Evolutionary conservation across 1,140 invertebrate genomes (phyloP), one percentile per base, ranked within the genome.

Genomic region (Prorops nasuta): DNA sequence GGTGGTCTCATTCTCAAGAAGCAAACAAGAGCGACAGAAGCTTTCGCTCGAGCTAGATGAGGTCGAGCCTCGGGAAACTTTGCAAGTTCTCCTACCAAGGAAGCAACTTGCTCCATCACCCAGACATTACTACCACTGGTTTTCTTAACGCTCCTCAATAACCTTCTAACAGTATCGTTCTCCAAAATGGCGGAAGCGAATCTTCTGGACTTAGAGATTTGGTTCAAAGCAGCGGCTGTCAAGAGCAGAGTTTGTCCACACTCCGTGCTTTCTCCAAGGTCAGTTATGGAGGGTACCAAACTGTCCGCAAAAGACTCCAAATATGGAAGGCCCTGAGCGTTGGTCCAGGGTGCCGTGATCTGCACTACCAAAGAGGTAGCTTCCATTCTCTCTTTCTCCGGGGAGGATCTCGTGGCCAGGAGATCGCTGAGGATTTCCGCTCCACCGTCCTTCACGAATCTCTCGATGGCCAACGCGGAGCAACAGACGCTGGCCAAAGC

Each of bases 11-110:
- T 80, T 52, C 90, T 83, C 10, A 93, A 73, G 64, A 94, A 92
- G 60, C 83, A 85, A 37, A 94, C 77, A 2, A 96, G 76, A 14
- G 89, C 84, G 8, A 84, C 83, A 2, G 88, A 80, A 3, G 84
- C 89, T 28, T 83, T 65, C 1, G 79, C 72, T 9, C 79, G 69
- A 0, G 83, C 84, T 28, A 93, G 67, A 39, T 84, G 74, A 1
- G 79, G 54, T 38, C 88, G 75, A 28, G 85, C 84, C 17, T 81
- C 78, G 1, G 85, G 78, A 22, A 84, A 72, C 3, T 85, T 83
- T 0, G 90, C 88, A 71, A 95, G 82, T 54, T 93, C 90, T 3
- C 88, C 88, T 6, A 94, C 67, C 0, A 94, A 79, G 0, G 90
- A 90, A 0, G 90, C 89, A 1, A 91, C 88, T 76, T 94, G 92